phyloP scores from a whole-genome alignment of 1,140 invertebrate species.

The Penaeus indicus region DNA sequence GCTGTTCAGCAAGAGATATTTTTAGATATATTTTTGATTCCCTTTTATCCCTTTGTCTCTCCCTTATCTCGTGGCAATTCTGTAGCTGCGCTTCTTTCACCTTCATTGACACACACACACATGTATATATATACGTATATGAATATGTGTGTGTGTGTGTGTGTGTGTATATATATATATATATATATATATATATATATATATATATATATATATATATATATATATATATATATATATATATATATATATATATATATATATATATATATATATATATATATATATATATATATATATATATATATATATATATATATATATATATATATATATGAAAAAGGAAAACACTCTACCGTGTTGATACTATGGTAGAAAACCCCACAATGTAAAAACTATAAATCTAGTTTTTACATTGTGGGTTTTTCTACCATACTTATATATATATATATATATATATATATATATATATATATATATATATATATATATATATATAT shows the following conservation, averaged over 20 bases:
- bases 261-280: constrained; percentile 21
- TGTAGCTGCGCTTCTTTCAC: too few species aligned
- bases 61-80: too few species aligned
- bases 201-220: constrained; percentile 30
- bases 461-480: constrained; percentile 17
- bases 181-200: constrained; percentile 21
- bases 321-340: constrained; percentile 30
- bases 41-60: too few species aligned
- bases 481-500: background rate
- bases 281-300: constrained; percentile 30
- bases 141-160: background rate
- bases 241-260: constrained; percentile 22
- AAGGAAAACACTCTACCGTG: too few species aligned
- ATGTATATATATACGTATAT: constrained; percentile 8
- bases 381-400: too few species aligned
- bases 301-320: constrained; percentile 24
- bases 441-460: constrained; percentile 21
- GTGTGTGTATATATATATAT: constrained; percentile 4
- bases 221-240: constrained; percentile 30
- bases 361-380: too few species aligned
- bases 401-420: background rate
- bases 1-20: too few species aligned
- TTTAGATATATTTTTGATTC: too few species aligned
- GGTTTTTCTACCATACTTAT: background rate
- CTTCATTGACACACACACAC: too few species aligned